Conservation (phyloP, 2,797 vertebrate genomes). For the Diceros bicornis region DNA sequence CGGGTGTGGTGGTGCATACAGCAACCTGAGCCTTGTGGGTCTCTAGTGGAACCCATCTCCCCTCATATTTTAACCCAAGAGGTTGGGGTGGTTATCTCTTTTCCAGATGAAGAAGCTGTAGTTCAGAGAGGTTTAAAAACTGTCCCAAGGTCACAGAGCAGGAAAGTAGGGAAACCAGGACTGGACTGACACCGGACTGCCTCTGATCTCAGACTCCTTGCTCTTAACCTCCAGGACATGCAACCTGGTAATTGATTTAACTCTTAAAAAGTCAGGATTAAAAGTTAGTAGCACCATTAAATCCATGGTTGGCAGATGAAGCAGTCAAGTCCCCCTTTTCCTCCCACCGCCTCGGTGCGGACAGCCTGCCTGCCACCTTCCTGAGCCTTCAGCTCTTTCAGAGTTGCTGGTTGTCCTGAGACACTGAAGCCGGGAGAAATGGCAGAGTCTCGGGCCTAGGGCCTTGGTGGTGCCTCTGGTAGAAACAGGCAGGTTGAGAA, state of each 20-base stretch:
- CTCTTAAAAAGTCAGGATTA: neutral
- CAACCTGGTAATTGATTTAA: neutral
- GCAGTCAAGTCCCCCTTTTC: neutral
- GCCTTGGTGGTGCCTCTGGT: neutral
- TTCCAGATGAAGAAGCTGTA: neutral
- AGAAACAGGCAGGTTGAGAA: neutral
- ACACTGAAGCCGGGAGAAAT: neutral
- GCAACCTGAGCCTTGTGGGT: neutral
- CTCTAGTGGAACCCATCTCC: neutral
- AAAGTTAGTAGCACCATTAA: neutral
- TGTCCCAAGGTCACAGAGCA: neutral
- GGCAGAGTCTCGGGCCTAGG: neutral
- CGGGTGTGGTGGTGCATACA: neutral
- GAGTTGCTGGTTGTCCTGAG: neutral
- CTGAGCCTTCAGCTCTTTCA: neutral
- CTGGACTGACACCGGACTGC: neutral
- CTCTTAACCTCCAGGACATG: neutral
- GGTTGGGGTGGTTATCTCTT: neutral
- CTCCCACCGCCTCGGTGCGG: neutral
- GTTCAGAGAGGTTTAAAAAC: neutral
- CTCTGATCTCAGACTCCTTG: neutral
- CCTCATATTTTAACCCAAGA: neutral
- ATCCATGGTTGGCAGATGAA: neutral
- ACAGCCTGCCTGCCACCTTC: neutral
- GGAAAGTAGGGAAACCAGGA: neutral